Percentiles rank a stretch among this genome's conserved stretches.
These are phyloP conservation scores for Brachypteracias leptosomus DNA, from an alignment of 2,113 vertebrate genomes.

Conservation along the genomic window DNA sequence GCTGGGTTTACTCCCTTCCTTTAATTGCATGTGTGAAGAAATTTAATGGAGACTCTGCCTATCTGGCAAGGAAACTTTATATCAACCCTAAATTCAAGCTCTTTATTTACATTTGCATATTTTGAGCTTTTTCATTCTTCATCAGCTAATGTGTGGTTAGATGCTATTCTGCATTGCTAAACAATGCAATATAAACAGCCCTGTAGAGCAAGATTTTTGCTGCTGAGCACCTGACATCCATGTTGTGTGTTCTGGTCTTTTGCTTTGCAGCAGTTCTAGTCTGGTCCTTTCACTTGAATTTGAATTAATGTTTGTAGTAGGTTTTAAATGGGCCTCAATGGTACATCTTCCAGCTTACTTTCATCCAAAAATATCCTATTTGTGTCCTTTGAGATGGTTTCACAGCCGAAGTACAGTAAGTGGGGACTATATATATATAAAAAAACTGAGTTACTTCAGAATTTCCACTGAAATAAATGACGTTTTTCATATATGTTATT, in stretches of 20 bases:
- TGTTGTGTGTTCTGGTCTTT: not conserved
- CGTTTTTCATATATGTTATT: not conserved
- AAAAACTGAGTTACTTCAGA: not conserved
- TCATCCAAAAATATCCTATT: not conserved
- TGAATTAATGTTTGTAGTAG: not conserved
- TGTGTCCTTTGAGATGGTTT: not conserved
- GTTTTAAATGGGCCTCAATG: not conserved
- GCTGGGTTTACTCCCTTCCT: not conserved
- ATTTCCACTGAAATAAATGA: not conserved
- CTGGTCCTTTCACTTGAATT: not conserved
- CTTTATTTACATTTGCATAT: not conserved
- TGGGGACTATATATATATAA: too few species aligned
- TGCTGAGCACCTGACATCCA: not conserved
- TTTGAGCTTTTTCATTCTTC: not conserved
- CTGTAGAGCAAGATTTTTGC: not conserved
- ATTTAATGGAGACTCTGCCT: not conserved
- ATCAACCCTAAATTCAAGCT: not conserved
- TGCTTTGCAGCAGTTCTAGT: not conserved
- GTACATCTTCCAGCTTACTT: not conserved
- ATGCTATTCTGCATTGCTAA: not conserved
- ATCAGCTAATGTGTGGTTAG: not conserved
- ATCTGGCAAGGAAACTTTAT: not conserved
- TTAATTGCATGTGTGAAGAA: not conserved
- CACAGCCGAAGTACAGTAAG: not conserved
- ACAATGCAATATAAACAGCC: not conserved